These are phyloP conservation scores for Melanotaenia nigrans DNA, from an alignment of 2,797 vertebrate species.

Conservation along the genomic window DNA sequence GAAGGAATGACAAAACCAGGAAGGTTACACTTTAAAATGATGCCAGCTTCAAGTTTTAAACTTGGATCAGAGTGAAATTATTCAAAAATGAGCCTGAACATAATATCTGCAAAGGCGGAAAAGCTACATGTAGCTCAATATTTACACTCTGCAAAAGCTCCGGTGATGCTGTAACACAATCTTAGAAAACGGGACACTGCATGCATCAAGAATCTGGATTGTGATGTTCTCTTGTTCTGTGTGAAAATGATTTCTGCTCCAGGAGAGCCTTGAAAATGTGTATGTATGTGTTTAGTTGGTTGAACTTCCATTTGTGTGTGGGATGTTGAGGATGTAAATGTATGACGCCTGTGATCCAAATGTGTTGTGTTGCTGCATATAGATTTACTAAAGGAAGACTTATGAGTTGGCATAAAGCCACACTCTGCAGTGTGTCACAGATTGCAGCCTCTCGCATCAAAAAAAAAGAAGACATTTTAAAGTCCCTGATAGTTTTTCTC, in stretches of 20 bases:
- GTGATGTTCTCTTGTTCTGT: conserved; percentile 68
- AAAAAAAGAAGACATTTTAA: conserved; percentile 6
- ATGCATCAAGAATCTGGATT: conserved; percentile 70
- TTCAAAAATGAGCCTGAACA: conserved; percentile 30
- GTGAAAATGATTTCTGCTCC: conserved; percentile 66
- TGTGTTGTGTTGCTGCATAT: conserved; percentile 54
- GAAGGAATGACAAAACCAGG: conserved; percentile 14
- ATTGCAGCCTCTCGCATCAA: not conserved
- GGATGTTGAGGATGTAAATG: conserved; percentile 53
- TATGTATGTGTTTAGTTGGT: conserved; percentile 53
- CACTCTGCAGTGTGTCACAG: conserved; percentile 51
- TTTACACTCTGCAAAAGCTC: conserved; percentile 43
- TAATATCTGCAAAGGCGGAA: conserved; percentile 16
- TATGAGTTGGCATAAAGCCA: conserved; percentile 54
- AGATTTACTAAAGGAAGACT: conserved; percentile 26
- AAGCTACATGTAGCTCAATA: conserved; percentile 33
- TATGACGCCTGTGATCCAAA: conserved; percentile 56
- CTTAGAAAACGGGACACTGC: conserved; percentile 71
- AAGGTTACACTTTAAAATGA: conserved; percentile 43
- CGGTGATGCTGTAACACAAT: conserved; percentile 51
- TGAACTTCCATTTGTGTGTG: conserved; percentile 59
- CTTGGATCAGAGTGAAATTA: conserved; percentile 24
- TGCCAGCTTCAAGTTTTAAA: conserved; percentile 54
- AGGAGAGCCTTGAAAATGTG: conserved; percentile 50
- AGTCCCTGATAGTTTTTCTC: not conserved